Evolutionary conservation across 1,140 invertebrate genomes (phyloP).

Genomic region (Probaryconus sp.): DNA sequence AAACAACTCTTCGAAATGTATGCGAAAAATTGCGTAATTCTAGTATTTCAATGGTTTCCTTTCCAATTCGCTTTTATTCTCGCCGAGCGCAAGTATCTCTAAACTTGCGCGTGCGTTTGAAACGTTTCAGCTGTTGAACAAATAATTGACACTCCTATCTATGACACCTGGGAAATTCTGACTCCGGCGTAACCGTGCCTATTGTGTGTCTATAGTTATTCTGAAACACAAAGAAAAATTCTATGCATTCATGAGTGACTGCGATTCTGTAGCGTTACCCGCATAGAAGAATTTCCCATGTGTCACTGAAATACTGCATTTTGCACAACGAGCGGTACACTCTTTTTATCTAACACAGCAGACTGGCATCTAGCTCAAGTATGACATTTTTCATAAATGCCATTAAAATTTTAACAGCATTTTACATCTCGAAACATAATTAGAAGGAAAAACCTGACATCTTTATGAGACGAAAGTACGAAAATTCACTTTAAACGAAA

Average conservation of each 20-base stretch:
- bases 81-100: neutral
- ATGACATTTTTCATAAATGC: conserved; percentile 32
- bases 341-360: conserved; percentile 55
- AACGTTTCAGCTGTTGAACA: conserved; percentile 9
- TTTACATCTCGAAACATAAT: conserved; percentile 1
- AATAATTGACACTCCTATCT: conserved; percentile 39
- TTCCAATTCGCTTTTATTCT: conserved; percentile 6
- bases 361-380: conserved; percentile 6
- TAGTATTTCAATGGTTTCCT: conserved; percentile 3
- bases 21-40: conserved; percentile 5
- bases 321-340: conserved; percentile 48
- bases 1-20: conserved; percentile 14
- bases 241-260: conserved; percentile 59
- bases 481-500: no score
- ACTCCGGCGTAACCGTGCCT: conserved; percentile 19
- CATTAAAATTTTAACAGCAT: conserved; percentile 2
- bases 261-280: conserved; percentile 40
- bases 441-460: no score
- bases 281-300: conserved; percentile 58
- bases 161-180: conserved; percentile 49
- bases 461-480: no score
- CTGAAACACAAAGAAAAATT: conserved; percentile 58
- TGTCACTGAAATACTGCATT: conserved; percentile 52
- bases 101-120: neutral
- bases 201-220: conserved; percentile 53